phyloP scores from a whole-genome alignment of 2,113 vertebrate species.

The Ariopsis seemanni region DNA sequence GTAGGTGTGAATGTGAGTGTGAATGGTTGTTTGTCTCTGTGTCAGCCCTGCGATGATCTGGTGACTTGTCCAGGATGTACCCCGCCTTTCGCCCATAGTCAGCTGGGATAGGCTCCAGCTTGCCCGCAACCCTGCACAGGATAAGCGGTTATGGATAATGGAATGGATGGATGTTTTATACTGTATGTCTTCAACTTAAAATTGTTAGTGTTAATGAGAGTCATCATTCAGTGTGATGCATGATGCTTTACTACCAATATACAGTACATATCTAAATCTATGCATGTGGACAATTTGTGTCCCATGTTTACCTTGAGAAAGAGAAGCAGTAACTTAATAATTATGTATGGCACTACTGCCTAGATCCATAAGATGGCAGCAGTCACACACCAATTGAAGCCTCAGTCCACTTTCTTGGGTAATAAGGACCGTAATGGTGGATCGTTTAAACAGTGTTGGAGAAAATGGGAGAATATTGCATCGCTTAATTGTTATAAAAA shows the following conservation, averaged over 20 bases:
- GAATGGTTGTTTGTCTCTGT: no score
- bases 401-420: neutral
- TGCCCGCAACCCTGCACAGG: no score
- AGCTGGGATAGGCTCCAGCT: no score
- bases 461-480: conserved; percentile 17
- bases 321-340: neutral
- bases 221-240: neutral
- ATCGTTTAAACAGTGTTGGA: conserved; percentile 1
- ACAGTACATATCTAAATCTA: neutral
- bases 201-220: neutral
- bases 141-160: no score
- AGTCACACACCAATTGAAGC: neutral
- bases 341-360: neutral
- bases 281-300: neutral
- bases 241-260: neutral
- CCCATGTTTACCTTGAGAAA: neutral
- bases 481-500: conserved; percentile 24
- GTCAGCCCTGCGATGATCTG: no score
- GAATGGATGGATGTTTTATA: neutral
- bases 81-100: no score
- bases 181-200: neutral
- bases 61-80: no score
- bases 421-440: neutral
- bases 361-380: conserved; percentile 43
- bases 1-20: no score